Evolutionary conservation across 2,888 invertebrate species (phyloP).

Genomic region (Cosmia pyralina): DNA sequence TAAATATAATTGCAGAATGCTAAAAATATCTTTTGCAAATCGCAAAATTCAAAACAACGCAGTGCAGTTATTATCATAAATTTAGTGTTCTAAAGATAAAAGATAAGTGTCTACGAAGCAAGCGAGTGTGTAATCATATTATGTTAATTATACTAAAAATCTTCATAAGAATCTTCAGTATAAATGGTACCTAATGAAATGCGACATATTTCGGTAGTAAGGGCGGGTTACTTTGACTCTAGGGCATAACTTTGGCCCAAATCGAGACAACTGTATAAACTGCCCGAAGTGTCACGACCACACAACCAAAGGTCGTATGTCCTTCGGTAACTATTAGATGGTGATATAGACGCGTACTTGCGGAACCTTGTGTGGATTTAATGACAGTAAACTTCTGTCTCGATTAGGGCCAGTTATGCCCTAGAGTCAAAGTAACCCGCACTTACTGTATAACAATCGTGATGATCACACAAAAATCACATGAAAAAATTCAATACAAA

Average conservation of each 20-base stretch:
- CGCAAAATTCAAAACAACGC: conserved; percentile 35
- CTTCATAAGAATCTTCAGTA: conserved; percentile 29
- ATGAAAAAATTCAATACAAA: conserved; percentile 4
- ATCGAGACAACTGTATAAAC: no score
- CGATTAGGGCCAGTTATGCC: no score
- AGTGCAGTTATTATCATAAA: conserved; percentile 31
- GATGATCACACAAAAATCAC: background rate
- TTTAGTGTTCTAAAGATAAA: conserved; percentile 33
- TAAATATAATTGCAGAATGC: background rate
- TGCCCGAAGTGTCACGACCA: no score
- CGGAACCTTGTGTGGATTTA: no score
- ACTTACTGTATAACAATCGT: background rate
- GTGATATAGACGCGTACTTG: no score
- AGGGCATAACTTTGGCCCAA: no score
- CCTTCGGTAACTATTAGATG: no score
- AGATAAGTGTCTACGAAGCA: conserved; percentile 52
- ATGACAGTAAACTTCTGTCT: no score
- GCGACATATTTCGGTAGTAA: conserved; percentile 17
- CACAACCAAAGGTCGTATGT: no score
- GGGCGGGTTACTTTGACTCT: no score
- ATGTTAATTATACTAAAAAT: conserved; percentile 30
- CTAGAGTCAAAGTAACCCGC: no score
- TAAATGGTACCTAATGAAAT: conserved; percentile 23
- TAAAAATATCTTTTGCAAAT: conserved; percentile 20
- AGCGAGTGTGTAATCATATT: conserved; percentile 46